Evolutionary conservation across 2,888 invertebrate species (phyloP).

Genomic region (Heliconius aoede): DNA sequence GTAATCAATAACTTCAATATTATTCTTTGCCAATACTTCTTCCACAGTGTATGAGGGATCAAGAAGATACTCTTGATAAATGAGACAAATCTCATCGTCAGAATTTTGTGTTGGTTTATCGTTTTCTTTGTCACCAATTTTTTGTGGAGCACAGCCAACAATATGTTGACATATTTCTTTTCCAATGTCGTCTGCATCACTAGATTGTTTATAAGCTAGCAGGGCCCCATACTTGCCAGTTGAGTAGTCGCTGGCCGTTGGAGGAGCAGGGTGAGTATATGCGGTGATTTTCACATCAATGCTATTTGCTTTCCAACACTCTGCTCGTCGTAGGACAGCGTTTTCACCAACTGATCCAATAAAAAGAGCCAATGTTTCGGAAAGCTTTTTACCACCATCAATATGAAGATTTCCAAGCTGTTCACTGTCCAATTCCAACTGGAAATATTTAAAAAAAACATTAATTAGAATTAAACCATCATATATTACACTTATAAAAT

Average conservation of each 20-base stretch:
- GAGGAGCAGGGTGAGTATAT: slow-evolving; percentile 91
- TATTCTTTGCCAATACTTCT: slow-evolving; percentile 87
- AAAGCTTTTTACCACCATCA: slow-evolving; percentile 87
- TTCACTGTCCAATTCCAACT: slow-evolving; percentile 87
- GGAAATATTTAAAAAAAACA: slow-evolving; percentile 53
- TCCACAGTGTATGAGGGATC: slow-evolving; percentile 90
- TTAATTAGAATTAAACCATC: neutral
- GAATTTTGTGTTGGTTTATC: slow-evolving; percentile 86
- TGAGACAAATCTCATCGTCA: slow-evolving; percentile 91
- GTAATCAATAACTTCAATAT: slow-evolving; percentile 89
- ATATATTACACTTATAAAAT: neutral
- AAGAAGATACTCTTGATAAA: slow-evolving; percentile 94
- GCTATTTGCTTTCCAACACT: slow-evolving; percentile 86
- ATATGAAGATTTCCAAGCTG: slow-evolving; percentile 86
- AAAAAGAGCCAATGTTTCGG: slow-evolving; percentile 91
- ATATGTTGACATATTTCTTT: slow-evolving; percentile 95
- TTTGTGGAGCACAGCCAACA: slow-evolving; percentile 92
- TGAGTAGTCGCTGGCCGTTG: slow-evolving; percentile 76
- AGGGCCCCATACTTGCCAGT: slow-evolving; percentile 94
- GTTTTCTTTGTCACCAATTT: slow-evolving; percentile 86
- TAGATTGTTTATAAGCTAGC: slow-evolving; percentile 86
- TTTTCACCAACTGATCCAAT: slow-evolving; percentile 97
- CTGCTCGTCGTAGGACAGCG: slow-evolving; percentile 90
- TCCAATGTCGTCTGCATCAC: slow-evolving; percentile 80
- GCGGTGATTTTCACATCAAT: slow-evolving; percentile 84